Evolutionary conservation across 2,113 vertebrate genomes (phyloP).

Genomic region (Caranx ignobilis): DNA sequence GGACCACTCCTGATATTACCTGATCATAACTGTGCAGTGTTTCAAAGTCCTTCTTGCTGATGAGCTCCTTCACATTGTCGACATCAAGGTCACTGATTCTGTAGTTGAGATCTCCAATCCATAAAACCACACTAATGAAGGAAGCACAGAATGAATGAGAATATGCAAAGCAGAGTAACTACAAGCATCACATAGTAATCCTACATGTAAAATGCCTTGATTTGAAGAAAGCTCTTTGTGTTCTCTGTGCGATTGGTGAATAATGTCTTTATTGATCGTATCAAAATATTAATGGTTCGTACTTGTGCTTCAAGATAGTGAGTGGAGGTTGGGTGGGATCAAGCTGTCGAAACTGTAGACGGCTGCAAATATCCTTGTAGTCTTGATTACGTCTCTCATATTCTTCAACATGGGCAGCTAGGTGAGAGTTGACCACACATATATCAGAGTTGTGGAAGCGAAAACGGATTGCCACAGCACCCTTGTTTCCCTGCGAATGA

Average conservation of each 20-base stretch:
- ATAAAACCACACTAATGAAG: slow-evolving; percentile 81
- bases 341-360: slow-evolving; percentile 89
- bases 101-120: slow-evolving; percentile 99
- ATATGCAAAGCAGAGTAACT: not conserved
- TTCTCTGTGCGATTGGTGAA: not conserved
- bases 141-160: not conserved
- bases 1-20: slow-evolving; percentile 78
- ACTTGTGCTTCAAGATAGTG: slow-evolving; percentile 93
- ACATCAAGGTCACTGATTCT: slow-evolving; percentile 91
- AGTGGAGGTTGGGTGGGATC: slow-evolving; percentile 85
- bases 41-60: slow-evolving; percentile 89
- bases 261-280: not conserved
- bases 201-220: not conserved
- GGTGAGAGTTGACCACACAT: slow-evolving; percentile 94
- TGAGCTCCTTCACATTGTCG: slow-evolving; percentile 91
- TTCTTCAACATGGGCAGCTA: slow-evolving; percentile 94
- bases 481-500: slow-evolving; percentile 93
- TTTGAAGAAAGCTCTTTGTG: not conserved
- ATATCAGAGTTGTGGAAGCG: slow-evolving; percentile 93
- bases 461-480: slow-evolving; percentile 94
- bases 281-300: slow-evolving; percentile 53
- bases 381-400: slow-evolving; percentile 96
- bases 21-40: slow-evolving; percentile 90
- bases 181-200: not conserved
- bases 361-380: slow-evolving; percentile 94